These are phyloP conservation scores for Pseudomyrmex pallidus DNA, from an alignment of 1,140 invertebrate species.

Conservation along the genomic window DNA sequence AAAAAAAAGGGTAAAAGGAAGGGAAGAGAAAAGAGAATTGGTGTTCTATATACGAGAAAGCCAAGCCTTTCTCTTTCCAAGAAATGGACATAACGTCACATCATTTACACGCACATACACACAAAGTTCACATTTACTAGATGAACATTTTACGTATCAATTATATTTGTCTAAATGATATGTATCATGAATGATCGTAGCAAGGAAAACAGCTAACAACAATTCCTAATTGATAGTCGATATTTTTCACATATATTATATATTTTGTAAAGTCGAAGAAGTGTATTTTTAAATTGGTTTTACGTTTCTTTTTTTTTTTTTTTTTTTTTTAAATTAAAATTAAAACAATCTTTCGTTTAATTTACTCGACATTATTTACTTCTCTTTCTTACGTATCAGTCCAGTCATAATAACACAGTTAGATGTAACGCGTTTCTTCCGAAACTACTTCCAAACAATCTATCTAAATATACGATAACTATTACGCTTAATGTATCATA, in stretches of 20 bases:
- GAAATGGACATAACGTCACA: conserved; percentile 31
- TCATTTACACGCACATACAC: conserved; percentile 9
- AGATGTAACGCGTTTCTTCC: background rate
- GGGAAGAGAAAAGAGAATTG: no score
- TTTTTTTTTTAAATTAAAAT: no score
- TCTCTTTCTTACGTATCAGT: background rate
- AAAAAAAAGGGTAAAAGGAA: background rate
- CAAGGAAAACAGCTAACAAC: background rate
- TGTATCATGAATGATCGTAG: background rate
- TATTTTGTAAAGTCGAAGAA: background rate
- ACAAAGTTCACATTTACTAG: conserved; percentile 31
- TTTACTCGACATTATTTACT: conserved; percentile 11
- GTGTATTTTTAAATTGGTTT: background rate
- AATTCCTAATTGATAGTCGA: background rate
- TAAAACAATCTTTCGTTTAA: no score
- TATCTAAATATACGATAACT: conserved; percentile 32
- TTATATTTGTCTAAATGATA: background rate
- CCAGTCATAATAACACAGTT: background rate
- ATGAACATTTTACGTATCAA: conserved; percentile 11
- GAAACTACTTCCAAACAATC: conserved; percentile 26
- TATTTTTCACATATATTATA: conserved; percentile 9
- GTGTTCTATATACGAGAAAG: background rate
- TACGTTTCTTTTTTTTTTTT: no score
- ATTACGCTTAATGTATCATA: conserved; percentile 33
- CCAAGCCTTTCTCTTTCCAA: background rate